Base-by-base conservation (phyloP, 2,113 vertebrate genomes). In the Neolamprologus brichardi region DNA sequence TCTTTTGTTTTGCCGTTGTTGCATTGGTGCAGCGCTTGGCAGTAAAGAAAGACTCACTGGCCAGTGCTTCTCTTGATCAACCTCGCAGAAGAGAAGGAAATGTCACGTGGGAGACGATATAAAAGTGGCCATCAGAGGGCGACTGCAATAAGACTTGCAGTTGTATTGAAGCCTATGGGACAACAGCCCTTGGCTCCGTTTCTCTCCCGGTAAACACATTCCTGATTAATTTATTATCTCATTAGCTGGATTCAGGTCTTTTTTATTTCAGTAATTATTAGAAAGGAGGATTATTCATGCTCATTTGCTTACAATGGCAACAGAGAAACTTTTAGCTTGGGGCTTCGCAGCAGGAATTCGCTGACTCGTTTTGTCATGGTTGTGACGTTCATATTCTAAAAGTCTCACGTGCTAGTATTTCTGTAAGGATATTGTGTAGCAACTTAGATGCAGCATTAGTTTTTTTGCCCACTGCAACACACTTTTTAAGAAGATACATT, bases 391-490 rank as follows among this genome's bases (percentile, higher is more conserved):
- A 44, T 72, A 25, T 25, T 72, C 5, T 17, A 25, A 70, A 72
- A 72, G 23, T 25, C 3, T 72, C 23, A 17, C 13, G 4, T 25
- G 37, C 37, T 70, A 70, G 37, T 0, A 14, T 70, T 41, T 70
- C 7, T 3, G n/a, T 9, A 14, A 23, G 20, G 67, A 25, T 15
- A 2, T 28, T 44, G 13, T 25, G 5, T 44, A 23, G 37, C 12
- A 72, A 23, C 20, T 10, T 0, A 6, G 37, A 1, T 70, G 37
- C n/a, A 41, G 11, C n/a, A 0, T 39, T 20, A 0, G 7, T 70
- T 70, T 41, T 64, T 72, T 72, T 44, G 12, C 23, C 64, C 3
- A 3, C 41, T 44, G 14, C 2, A 8, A 72, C 20, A 10, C 28
- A 72, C 37, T 25, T 44, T 17, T 13, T 13, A 23, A 39, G 34